phyloP scores from a whole-genome alignment of 2,113 vertebrate species.

The Malurus cyaneus region DNA sequence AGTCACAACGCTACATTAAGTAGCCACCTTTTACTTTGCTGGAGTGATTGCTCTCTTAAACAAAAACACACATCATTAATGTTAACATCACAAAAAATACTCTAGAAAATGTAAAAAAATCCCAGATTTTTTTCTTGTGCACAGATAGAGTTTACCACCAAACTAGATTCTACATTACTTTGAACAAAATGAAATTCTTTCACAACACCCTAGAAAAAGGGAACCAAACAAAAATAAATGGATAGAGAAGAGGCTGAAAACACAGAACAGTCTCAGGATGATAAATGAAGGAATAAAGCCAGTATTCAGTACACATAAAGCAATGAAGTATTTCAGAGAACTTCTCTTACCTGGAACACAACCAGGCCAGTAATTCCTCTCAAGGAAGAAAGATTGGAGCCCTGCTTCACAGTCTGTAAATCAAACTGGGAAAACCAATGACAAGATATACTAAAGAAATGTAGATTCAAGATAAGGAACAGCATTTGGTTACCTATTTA shows the following conservation, averaged over 20 bases:
- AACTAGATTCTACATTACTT: neutral
- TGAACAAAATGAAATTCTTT: rapidly evolving
- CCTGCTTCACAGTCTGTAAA: neutral
- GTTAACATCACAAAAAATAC: neutral
- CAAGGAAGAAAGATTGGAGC: neutral
- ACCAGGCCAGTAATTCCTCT: neutral
- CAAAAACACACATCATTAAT: neutral
- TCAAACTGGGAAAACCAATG: neutral
- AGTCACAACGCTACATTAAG: neutral
- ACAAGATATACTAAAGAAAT: neutral
- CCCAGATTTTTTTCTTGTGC: neutral
- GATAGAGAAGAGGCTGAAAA: neutral
- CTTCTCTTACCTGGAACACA: neutral
- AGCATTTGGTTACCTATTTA: rapidly evolving
- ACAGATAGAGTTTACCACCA: neutral
- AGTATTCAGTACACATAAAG: neutral
- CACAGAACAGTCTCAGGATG: neutral
- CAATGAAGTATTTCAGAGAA: neutral
- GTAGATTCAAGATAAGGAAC: neutral
- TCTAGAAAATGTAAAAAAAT: neutral
- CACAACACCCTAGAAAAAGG: neutral
- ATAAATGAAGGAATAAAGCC: neutral
- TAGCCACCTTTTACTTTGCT: neutral
- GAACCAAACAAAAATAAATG: neutral
- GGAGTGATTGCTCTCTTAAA: neutral